Evolutionary conservation across 2,113 vertebrate genomes (phyloP), one percentile per base, ranked within the genome.

Genomic region (Suricata suricatta): DNA sequence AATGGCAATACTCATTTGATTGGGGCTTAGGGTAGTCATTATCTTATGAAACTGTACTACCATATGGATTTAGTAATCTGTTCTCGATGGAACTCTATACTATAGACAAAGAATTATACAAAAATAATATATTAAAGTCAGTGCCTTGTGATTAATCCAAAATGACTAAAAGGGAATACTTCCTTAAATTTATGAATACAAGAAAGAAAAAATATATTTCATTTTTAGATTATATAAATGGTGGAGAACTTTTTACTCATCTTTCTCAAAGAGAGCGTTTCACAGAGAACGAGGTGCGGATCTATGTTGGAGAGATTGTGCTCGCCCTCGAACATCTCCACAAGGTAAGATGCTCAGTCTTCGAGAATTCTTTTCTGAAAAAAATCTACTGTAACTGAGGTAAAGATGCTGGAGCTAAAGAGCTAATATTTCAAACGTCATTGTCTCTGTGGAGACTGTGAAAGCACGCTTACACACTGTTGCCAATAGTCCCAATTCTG

Each of bases 211-310:
- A 96, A 85, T 97, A 15, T 97, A 57, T 98, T 98, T 98, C 98
- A 0, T 96, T 98, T 98, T 98, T 98, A 99, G 99, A 99, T 99
- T 99, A 99, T 97, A 99, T 99, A 98, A 99, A 99, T 88, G 99
- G 99, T 88, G 99, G 99, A 82, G 99, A 99, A 98, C 99, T 99
- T 96, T 99, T 99, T 99, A 99, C 99, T 94, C 99, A 99, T 97
- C 99, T 99, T 99, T 99, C 99, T 96, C 99, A 99, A 98, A 99
- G 99, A 99, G 99, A 99, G 91, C 99, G 98, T 95, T 99, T 99
- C 98, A 99, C 99, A 98, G 99, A 99, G 98, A 99, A 98, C 50
- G 99, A 99, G 97, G 99, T 99, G 38, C 99, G 99, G 54, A 99
- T 99, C 98, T 99, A 99, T 97, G 99, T 99, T 29, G 99, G 99